Evolutionary conservation across 2,888 invertebrate species (phyloP).

Genomic region (Aleiodes leptofemur): DNA sequence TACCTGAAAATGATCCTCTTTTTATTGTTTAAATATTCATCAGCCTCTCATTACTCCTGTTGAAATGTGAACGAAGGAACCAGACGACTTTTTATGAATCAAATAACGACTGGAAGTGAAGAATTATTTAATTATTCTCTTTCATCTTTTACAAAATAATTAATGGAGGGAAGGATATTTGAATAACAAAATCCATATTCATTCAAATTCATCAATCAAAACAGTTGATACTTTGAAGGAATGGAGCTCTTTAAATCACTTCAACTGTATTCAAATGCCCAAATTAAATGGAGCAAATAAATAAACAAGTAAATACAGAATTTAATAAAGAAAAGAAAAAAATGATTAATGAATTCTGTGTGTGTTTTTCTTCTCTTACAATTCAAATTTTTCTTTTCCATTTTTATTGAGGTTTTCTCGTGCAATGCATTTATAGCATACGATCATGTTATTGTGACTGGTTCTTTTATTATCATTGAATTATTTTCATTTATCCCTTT

Average conservation of each 20-base stretch:
- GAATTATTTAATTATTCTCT: slow-evolving; percentile 25
- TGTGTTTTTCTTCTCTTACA: neutral
- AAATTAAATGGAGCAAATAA: neutral
- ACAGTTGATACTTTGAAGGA: slow-evolving; percentile 8
- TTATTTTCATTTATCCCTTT: neutral
- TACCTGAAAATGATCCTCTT: too few relatives aligned
- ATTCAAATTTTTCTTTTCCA: neutral
- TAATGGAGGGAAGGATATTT: neutral
- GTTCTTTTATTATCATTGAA: neutral
- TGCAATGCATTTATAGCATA: neutral
- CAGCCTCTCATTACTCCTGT: too few relatives aligned
- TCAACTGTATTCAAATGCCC: neutral
- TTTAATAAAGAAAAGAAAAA: neutral
- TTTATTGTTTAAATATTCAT: too few relatives aligned
- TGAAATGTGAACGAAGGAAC: too few relatives aligned
- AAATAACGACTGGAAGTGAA: slow-evolving; percentile 25
- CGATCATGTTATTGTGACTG: neutral
- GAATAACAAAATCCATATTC: slow-evolving; percentile 9
- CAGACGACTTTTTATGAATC: neutral
- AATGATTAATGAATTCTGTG: too few relatives aligned
- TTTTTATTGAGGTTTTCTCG: neutral
- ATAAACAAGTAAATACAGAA: neutral
- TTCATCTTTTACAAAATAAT: slow-evolving; percentile 28
- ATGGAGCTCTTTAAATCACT: neutral
- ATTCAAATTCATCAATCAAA: neutral